These are phyloP conservation scores for Octonoba sinensis DNA, from an alignment of 2,888 invertebrate species.

Conservation along the genomic window DNA sequence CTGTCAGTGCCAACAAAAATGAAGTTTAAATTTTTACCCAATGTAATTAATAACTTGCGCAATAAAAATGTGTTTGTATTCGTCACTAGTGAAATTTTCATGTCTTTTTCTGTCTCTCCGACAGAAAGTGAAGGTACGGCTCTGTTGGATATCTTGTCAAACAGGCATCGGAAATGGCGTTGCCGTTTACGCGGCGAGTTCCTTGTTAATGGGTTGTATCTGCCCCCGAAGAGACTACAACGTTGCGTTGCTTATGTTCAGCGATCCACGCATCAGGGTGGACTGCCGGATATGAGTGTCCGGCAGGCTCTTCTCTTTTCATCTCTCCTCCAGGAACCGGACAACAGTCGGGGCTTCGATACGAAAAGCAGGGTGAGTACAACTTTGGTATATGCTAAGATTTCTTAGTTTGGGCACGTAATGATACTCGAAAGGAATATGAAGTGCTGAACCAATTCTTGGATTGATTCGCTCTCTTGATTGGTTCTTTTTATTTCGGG, in stretches of 20 bases:
- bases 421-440: too few relatives aligned
- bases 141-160: constrained; percentile 87
- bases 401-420: neutral
- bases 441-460: too few relatives aligned
- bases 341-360: constrained; percentile 76
- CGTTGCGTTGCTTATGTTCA: constrained; percentile 83
- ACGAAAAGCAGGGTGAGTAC: constrained; percentile 79
- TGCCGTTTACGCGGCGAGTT: constrained; percentile 81
- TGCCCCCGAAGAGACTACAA: constrained; percentile 79
- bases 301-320: constrained; percentile 89
- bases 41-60: too few relatives aligned
- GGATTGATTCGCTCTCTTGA: too few relatives aligned
- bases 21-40: too few relatives aligned
- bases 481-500: neutral
- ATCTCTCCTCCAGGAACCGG: constrained; percentile 79
- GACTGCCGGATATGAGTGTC: constrained; percentile 91
- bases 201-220: constrained; percentile 87
- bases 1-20: too few relatives aligned
- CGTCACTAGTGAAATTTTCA: too few relatives aligned
- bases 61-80: too few relatives aligned
- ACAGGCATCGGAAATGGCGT: constrained; percentile 75
- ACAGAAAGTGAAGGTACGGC: constrained; percentile 85
- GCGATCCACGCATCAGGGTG: constrained; percentile 76
- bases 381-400: neutral
- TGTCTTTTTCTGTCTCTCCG: too few relatives aligned